phyloP scores from a whole-genome alignment of 2,888 invertebrate species.

The Andrena flavipes region DNA sequence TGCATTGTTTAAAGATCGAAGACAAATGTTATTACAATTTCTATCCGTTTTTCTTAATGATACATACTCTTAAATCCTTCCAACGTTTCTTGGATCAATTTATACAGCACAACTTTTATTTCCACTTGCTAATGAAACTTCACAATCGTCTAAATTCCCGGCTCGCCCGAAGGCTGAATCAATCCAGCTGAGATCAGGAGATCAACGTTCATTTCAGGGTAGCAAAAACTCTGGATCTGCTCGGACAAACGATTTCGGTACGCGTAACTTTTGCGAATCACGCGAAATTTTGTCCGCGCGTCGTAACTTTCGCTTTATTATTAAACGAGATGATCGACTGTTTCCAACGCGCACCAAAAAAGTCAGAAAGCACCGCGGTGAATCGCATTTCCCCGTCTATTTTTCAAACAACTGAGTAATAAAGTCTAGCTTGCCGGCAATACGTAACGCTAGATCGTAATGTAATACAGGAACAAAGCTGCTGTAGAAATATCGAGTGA shows the following conservation, averaged over 20 bases:
- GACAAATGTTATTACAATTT: too few relatives aligned
- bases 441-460: conserved; percentile 71
- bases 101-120: too few relatives aligned
- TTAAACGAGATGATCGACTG: not conserved
- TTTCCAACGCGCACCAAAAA: not conserved
- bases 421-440: conserved; percentile 71
- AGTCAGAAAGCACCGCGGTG: not conserved
- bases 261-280: not conserved
- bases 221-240: not conserved
- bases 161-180: too few relatives aligned
- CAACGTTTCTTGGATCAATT: too few relatives aligned
- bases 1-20: too few relatives aligned
- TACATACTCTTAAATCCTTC: too few relatives aligned
- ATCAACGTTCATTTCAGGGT: too few relatives aligned
- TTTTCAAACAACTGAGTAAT: conserved; percentile 55
- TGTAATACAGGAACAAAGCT: conserved; percentile 79
- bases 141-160: too few relatives aligned
- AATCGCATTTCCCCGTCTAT: conserved; percentile 38
- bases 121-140: too few relatives aligned
- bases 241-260: not conserved
- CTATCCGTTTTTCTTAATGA: too few relatives aligned
- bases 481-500: conserved; percentile 79
- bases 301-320: not conserved
- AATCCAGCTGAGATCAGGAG: too few relatives aligned
- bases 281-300: not conserved